Base-by-base conservation (phyloP, 2,797 vertebrate species). In the Botia kubotai region DNA sequence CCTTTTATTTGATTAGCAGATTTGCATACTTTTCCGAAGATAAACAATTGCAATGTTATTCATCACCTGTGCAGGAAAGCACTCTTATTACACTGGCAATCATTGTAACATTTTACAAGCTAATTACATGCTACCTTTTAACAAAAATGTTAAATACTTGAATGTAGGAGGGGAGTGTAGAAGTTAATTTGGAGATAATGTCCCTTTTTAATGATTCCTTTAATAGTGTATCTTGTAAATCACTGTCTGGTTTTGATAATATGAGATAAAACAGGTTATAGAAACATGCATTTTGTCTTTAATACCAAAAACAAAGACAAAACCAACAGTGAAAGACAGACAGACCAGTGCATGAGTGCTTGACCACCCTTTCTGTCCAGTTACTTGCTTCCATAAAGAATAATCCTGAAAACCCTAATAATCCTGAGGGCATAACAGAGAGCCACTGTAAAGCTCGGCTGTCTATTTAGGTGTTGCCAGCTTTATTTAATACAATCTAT, bases 341-440 rank as follows among this genome's bases (percentile, higher is more conserved):
- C 6, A 43, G 39, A 43, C 8, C 39, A 43, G 39, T 43, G 19
- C 14, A 62, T 62, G 3, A 62, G 21, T 6, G 21, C 8, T 57
- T 50, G 48, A 16, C 46, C 19, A 57, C 6, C 50, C 48, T 50
- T 2, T 48, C 55, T 26, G 43, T 67, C 11, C 46, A 43, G 13
- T 19, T n/a, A 36, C 46, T 73, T n/a, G 53, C 70, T 72, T 85
- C 55, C 73, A 63, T 29, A 46, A 3, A 60, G 58, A 57, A 12
- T 23, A 14, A 57, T 19, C 23, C 23, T 26, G 23, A 26, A 26
- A 26, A 26, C 23, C 23, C 23, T 26, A 26, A 11, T 10, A 46
- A 46, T 11, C 43, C 43, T 46, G 43, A 8, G 10, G 43, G 8
- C 43, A 10, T 10, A 11, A 46, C 43, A 46, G 8, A 11, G 43